Conservation (phyloP, 2,888 invertebrate species). For the Cheilosia vernalis region DNA sequence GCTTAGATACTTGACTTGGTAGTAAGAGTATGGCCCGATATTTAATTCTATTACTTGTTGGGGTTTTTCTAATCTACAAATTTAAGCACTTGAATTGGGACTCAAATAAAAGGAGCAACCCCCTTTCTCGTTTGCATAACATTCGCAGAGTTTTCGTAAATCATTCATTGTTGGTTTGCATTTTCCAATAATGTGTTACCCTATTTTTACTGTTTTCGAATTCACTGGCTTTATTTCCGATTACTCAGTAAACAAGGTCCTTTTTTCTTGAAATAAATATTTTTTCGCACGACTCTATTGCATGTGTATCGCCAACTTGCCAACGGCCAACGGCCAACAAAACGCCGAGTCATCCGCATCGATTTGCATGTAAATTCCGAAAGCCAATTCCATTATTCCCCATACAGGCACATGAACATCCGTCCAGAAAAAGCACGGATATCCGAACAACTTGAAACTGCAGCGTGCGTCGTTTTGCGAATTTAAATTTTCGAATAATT, state of each 20-base stretch:
- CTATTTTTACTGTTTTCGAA: slow-evolving; percentile 15
- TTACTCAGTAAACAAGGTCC: slow-evolving; percentile 14
- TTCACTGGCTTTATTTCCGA: slow-evolving; percentile 27
- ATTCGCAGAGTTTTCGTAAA: no score
- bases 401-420: background rate
- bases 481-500: slow-evolving; percentile 61
- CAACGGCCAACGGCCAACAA: slow-evolving; percentile 27
- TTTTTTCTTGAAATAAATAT: background rate
- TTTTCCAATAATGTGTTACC: background rate
- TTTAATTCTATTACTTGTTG: no score
- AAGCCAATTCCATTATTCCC: slow-evolving; percentile 57
- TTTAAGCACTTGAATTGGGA: no score
- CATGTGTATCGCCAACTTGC: slow-evolving; percentile 32
- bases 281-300: slow-evolving; percentile 25
- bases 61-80: no score
- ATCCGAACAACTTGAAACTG: slow-evolving; percentile 48
- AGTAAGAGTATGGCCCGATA: no score
- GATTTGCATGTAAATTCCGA: slow-evolving; percentile 63
- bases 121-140: no score
- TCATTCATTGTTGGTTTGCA: no score
- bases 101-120: no score
- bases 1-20: no score
- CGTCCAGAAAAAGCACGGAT: slow-evolving; percentile 38
- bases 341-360: slow-evolving; percentile 29
- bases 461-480: slow-evolving; percentile 49